phyloP scores from a whole-genome alignment of 35 echinoderm and acorn worm genomes.

The Apostichopus japonicus region DNA sequence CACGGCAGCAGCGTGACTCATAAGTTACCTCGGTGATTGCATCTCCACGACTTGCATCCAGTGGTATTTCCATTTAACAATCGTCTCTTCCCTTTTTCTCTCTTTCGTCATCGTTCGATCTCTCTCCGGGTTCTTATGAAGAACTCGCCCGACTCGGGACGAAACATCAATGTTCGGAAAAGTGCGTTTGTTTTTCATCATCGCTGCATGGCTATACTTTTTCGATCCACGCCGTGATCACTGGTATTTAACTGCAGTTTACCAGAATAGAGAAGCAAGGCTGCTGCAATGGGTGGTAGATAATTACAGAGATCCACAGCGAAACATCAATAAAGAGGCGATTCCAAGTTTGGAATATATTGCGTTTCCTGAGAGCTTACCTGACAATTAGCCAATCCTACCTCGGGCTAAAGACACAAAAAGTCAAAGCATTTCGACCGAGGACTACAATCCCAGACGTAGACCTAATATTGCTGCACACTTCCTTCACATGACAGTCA shows the following conservation, averaged over 20 bases:
- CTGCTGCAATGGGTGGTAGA: not conserved
- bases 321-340: constrained; percentile 5
- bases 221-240: not conserved
- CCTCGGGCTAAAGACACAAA: not conserved
- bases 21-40: not conserved
- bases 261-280: not conserved
- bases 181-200: not conserved
- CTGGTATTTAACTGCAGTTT: not conserved
- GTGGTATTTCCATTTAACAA: not conserved
- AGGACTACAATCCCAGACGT: not conserved
- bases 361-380: constrained; percentile 11
- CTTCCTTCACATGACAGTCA: not conserved
- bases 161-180: not conserved
- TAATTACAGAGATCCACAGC: not conserved
- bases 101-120: not conserved
- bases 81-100: not conserved
- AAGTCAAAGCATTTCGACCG: not conserved
- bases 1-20: not conserved
- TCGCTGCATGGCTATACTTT: not conserved
- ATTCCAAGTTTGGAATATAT: not conserved
- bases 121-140: not conserved
- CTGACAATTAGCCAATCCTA: not conserved
- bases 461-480: not conserved
- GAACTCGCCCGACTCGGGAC: not conserved
- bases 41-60: not conserved